Percentiles rank a stretch among this genome's conserved stretches.
These are phyloP conservation scores for Dendrolimus houi DNA, from an alignment of 2,888 invertebrate genomes.

Conservation along the genomic window DNA sequence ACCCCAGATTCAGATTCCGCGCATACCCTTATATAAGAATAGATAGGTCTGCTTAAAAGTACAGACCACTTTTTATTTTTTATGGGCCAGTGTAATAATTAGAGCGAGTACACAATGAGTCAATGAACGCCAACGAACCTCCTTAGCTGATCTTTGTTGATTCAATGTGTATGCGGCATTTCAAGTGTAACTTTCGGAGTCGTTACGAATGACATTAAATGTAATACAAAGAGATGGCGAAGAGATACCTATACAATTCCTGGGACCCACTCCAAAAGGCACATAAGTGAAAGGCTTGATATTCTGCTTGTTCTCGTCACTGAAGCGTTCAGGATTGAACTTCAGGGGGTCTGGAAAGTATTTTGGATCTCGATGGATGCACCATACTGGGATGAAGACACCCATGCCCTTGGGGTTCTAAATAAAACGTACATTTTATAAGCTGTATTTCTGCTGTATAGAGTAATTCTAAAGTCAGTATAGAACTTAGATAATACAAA, in stretches of 20 bases:
- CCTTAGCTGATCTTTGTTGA: no score
- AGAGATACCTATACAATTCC: slow-evolving; percentile 76
- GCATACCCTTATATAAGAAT: no score
- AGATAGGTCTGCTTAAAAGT: not conserved
- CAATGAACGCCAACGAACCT: not conserved
- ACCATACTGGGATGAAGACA: slow-evolving; percentile 46
- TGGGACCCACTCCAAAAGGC: slow-evolving; percentile 77
- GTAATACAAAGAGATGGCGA: not conserved
- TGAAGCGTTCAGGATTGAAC: slow-evolving; percentile 78
- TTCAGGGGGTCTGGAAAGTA: slow-evolving; percentile 71
- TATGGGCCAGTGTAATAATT: not conserved
- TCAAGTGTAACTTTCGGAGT: no score
- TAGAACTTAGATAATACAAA: no score
- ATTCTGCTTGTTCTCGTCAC: slow-evolving; percentile 69
- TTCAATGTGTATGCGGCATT: no score
- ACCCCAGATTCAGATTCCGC: no score
- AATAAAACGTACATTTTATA: slow-evolving; percentile 3
- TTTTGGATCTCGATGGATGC: slow-evolving; percentile 66
- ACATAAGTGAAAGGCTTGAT: slow-evolving; percentile 46
- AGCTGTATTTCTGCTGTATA: no score
- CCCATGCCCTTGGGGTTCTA: slow-evolving; percentile 40
- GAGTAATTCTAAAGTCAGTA: no score
- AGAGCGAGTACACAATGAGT: not conserved
- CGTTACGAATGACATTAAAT: no score
- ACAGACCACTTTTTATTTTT: not conserved